Evolutionary conservation across 2,113 vertebrate species (phyloP), one percentile per base, ranked within the genome.

Genomic region (Pterophyllum scalare): DNA sequence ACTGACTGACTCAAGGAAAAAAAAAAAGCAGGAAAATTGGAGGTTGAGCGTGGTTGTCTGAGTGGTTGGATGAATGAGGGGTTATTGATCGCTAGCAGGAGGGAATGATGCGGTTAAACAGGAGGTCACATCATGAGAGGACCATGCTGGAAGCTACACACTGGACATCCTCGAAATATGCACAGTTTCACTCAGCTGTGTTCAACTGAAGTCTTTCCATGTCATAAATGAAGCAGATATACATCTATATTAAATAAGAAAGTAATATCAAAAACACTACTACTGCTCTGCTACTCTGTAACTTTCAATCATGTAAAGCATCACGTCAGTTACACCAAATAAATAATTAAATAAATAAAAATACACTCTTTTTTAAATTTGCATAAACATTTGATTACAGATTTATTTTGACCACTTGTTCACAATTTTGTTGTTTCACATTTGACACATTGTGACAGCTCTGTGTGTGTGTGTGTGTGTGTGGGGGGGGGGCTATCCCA

Each of bases 31-130:
- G 54, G 59, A 67, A n/a, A 77, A 75, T 78, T 77, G 46, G 43
- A 80, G 77, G 58, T 5, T 46, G 59, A 84, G 65, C 4, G 49
- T 79, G 74, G 57, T 6, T 80, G 83, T 70, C 75, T 17, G 31
- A 77, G 80, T 38, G 67, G 33, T 56, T 75, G 79, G 57, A 84
- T 61, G 49, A 80, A 83, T 85, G 80, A 90, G 67, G 28, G 40
- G 52, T 49, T 89, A 93, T 93, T 89, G 94, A 94, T 90, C 4
- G 1, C 5, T 11, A 57, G 43, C 22, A 22, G 81, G 75, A 75
- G 77, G 75, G 61, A 80, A 54, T n/a, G 75, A 82, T 90, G 88
- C 76, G 85, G 88, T 90, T 84, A 91, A 89, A 91, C 59, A 57
- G 7, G 31, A 82, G 86, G 91, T 92, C 80, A 82, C 83, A 78